These are phyloP conservation scores for Habropoda laboriosa DNA, from an alignment of 1,140 invertebrate genomes.

Conservation along the genomic window DNA sequence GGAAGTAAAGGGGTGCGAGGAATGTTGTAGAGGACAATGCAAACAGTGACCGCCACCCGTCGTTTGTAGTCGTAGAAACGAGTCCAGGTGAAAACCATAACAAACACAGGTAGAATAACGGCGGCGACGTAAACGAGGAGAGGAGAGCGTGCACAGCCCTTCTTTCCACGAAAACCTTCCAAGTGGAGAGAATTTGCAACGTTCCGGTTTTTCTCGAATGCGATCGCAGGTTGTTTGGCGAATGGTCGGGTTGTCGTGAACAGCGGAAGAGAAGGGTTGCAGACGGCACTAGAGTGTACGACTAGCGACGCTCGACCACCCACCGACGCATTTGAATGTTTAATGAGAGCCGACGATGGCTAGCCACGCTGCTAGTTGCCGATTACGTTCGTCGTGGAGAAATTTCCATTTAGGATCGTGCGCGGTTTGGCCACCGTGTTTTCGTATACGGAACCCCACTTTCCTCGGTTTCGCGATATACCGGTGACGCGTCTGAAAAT, in stretches of 20 bases:
- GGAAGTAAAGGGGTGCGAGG: constrained; percentile 8
- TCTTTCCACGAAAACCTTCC: neutral
- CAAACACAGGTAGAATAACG: too few relatives aligned
- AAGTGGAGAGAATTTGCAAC: neutral
- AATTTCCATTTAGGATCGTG: constrained; percentile 50
- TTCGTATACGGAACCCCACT: neutral
- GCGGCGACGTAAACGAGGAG: neutral
- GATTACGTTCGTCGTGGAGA: constrained; percentile 38
- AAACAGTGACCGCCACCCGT: constrained; percentile 50
- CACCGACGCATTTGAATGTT: constrained; percentile 66
- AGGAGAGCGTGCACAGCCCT: neutral
- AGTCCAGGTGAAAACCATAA: too few relatives aligned
- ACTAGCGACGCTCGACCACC: neutral
- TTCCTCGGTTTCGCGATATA: constrained; percentile 28
- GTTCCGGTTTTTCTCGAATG: too few relatives aligned
- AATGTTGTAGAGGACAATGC: constrained; percentile 18
- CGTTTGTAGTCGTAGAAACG: constrained; percentile 45
- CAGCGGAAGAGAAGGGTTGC: neutral
- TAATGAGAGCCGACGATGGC: constrained; percentile 59
- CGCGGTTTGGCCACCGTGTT: neutral
- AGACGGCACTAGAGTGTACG: neutral
- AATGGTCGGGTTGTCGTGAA: neutral
- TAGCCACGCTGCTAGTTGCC: constrained; percentile 43
- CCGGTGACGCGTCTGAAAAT: constrained; percentile 1
- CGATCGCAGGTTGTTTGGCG: neutral